phyloP scores from a whole-genome alignment of 2,113 vertebrate species.

The Pseudorectes ferrugineus region DNA sequence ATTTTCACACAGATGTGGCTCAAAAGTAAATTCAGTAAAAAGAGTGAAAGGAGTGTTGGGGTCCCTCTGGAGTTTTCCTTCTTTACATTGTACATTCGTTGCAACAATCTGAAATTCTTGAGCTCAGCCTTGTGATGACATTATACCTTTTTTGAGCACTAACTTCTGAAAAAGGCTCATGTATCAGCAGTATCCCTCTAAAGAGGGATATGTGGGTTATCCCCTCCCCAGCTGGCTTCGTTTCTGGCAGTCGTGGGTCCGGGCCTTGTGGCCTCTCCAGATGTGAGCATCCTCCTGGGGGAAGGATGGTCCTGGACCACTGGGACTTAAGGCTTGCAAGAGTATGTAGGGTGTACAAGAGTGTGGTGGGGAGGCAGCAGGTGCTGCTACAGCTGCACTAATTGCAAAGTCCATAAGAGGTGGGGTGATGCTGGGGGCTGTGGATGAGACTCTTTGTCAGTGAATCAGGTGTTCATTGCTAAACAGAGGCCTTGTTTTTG shows the following conservation, averaged over 20 bases:
- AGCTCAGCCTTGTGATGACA: not conserved
- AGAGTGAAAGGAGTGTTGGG: not conserved
- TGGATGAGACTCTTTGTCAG: not conserved
- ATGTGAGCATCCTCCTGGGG: not conserved
- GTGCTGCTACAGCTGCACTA: not conserved
- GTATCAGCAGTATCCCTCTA: not conserved
- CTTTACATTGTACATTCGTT: not conserved
- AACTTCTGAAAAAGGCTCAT: not conserved
- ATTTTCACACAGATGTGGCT: not conserved
- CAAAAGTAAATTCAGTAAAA: not conserved
- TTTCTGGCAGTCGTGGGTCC: not conserved
- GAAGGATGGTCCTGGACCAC: not conserved
- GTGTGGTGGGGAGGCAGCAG: not conserved
- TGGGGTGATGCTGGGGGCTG: not conserved
- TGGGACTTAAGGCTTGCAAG: not conserved
- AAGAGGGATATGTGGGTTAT: not conserved
- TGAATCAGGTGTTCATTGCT: rapidly evolving
- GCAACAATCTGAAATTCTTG: not conserved
- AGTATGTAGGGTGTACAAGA: not conserved
- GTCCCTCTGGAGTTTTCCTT: not conserved
- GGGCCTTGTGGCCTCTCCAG: not conserved
- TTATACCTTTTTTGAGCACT: not conserved
- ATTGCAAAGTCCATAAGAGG: not conserved
- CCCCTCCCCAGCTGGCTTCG: rapidly evolving
- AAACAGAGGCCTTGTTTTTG: not conserved